These are phyloP conservation scores for Hystrix cristata DNA, from an alignment of 2,113 vertebrate species.

Conservation along the genomic window DNA sequence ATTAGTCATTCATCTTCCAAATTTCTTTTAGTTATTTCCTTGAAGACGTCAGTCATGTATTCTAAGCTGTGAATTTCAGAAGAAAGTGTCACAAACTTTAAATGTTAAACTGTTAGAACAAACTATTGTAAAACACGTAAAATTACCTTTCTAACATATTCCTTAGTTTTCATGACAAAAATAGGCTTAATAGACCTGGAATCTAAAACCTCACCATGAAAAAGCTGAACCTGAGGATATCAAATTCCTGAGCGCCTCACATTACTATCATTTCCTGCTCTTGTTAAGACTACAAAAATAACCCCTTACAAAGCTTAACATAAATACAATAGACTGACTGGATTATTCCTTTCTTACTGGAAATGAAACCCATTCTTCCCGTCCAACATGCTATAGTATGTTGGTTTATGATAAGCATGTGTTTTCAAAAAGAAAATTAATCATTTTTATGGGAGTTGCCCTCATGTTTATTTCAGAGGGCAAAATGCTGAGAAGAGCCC, in stretches of 20 bases:
- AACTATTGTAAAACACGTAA: not conserved
- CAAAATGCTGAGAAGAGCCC: conserved; percentile 64
- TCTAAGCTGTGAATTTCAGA: not conserved
- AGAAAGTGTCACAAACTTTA: not conserved
- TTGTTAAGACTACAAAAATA: not conserved
- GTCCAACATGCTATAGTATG: not conserved
- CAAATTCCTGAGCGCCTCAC: not conserved
- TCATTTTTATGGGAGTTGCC: conserved; percentile 67
- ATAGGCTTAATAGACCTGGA: fast-evolving
- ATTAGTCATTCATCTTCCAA: not conserved
- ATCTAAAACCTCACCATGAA: not conserved
- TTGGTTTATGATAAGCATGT: conserved; percentile 55
- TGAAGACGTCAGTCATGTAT: not conserved
- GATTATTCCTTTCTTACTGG: conserved; percentile 49
- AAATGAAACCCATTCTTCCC: conserved; percentile 55
- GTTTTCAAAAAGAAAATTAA: conserved; percentile 74
- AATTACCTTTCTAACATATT: not conserved
- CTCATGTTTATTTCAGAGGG: conserved; percentile 82
- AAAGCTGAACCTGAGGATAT: not conserved
- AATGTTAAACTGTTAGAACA: not conserved
- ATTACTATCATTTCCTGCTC: not conserved
- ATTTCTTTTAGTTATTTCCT: not conserved
- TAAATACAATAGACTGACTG: not conserved
- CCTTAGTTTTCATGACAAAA: not conserved
- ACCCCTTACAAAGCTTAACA: not conserved